Evolutionary conservation across 2,797 vertebrate genomes (phyloP), one percentile per base, ranked within the genome.

Genomic region (Muscicapa striata): DNA sequence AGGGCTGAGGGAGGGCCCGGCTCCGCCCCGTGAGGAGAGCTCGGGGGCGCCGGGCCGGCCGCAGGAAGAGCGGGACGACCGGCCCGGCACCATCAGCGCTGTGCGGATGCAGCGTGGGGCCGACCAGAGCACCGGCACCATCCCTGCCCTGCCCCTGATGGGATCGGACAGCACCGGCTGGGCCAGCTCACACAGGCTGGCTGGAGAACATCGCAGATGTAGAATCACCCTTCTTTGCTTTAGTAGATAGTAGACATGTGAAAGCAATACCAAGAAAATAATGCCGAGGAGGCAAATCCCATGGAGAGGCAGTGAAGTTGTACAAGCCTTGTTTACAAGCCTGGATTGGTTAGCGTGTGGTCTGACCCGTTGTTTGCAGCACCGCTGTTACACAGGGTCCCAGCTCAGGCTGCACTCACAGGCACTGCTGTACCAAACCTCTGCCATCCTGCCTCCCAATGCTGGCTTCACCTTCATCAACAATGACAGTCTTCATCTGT

Each of bases 51-150:
- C 40, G 40, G 34, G 26, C 16, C 1, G 51, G 5, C 19, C 4
- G 29, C 30, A 3, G 20, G 38, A 20, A 13, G 23, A 1, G 1
- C 9, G 38, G 12, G n/a, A 6, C 19, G 0, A 1, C 24, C 2
- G 26, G 12, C 13, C 12, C 12, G 20, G 49, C 48, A 10, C 5
- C 49, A 8, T 46, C n/a, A 2, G 45, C 45, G 21, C 45, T 22
- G 45, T 49, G 48, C 26, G 57, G 5, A 5, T 8, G 48, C 18
- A 3, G n/a, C 14, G 23, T 2, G 55, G 30, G 48, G 57, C 32
- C 45, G 4, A 13, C 7, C 21, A 11, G 41, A 17, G 19, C 49
- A 22, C 14, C 15, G 15, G 57, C 17, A 41, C 16, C 57, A 6
- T 6, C 27, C 43, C 32, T 19, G 26, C 32, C 26, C 36, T 11